Percentiles rank a stretch among this genome's conserved stretches.
These are phyloP conservation scores for Lophius americanus DNA, from an alignment of 2,797 vertebrate genomes.

Conservation along the genomic window DNA sequence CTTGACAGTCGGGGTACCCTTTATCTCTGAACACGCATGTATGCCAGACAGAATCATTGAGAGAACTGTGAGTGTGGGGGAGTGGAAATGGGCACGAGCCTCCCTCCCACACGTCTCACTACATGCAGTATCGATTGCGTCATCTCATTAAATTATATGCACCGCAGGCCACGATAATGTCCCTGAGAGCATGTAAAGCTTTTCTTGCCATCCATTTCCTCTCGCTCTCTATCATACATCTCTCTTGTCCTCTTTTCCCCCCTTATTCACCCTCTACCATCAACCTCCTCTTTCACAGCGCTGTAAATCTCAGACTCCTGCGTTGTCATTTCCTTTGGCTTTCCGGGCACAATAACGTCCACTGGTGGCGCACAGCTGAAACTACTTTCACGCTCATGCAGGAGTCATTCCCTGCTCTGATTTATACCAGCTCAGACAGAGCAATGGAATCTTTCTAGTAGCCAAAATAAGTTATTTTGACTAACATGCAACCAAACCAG, in stretches of 20 bases:
- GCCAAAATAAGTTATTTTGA: conserved; percentile 46
- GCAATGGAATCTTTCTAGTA: conserved; percentile 20
- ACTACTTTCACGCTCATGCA: conserved; percentile 19
- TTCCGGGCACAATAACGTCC: not conserved
- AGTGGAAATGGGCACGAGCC: conserved; percentile 28
- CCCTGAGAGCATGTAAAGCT: conserved; percentile 77
- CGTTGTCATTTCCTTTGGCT: conserved; percentile 5
- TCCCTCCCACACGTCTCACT: conserved; percentile 39
- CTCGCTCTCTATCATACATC: conserved; percentile 16
- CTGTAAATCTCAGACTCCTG: conserved; percentile 7
- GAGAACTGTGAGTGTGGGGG: conserved; percentile 15
- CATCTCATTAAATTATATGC: conserved; percentile 81
- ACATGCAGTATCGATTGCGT: conserved; percentile 63
- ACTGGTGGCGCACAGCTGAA: conserved; percentile 2
- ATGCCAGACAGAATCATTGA: conserved; percentile 7
- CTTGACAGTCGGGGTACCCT: too few species aligned
- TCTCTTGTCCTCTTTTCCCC: conserved; percentile 26
- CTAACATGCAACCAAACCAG: conserved; percentile 43
- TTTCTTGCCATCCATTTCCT: conserved; percentile 52
- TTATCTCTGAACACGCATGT: not conserved
- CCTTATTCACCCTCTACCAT: conserved; percentile 36
- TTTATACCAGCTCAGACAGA: conserved; percentile 30
- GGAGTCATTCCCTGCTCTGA: conserved; percentile 11
- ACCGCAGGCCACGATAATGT: conserved; percentile 66
- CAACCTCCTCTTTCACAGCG: conserved; percentile 9